phyloP scores from a whole-genome alignment of 2,888 invertebrate genomes.

The Eueremaeus valkanovi region DNA sequence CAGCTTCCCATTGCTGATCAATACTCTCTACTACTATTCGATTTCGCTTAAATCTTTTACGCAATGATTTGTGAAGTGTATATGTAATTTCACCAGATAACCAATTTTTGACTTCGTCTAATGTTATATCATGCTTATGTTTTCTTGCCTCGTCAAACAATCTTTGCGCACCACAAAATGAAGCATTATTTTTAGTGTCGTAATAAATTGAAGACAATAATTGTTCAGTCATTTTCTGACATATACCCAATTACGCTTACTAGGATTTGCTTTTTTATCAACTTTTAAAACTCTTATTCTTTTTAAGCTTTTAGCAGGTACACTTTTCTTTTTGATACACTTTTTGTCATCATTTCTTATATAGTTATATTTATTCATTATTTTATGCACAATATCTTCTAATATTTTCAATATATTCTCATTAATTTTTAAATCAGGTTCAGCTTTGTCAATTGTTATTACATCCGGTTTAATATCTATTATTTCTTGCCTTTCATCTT shows the following conservation, averaged over 20 bases:
- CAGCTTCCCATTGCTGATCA: constrained; percentile 48
- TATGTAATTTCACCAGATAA: constrained; percentile 39
- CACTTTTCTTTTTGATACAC: not conserved
- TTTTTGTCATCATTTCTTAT: too few species aligned
- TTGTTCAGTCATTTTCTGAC: not conserved
- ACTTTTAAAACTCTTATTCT: not conserved
- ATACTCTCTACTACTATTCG: constrained; percentile 44
- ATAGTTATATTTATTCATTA: not conserved
- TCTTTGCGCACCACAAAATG: not conserved
- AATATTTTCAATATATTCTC: not conserved
- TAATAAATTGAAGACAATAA: not conserved
- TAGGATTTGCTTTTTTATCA: not conserved
- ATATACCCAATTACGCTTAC: not conserved
- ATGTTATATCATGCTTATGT: not conserved
- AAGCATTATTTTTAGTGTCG: constrained; percentile 4
- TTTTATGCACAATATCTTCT: not conserved
- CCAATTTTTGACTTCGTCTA: constrained; percentile 40
- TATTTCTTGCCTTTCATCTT: not conserved
- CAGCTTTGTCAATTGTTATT: not conserved
- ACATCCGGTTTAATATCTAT: not conserved
- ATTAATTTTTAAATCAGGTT: not conserved
- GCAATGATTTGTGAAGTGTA: constrained; percentile 42
- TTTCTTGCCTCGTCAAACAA: not conserved
- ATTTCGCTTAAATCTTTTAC: constrained; percentile 40
- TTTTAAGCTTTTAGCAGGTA: too few species aligned